Conservation (phyloP, 2,113 vertebrate genomes). For the Poeciliopsis turrubarensis region DNA sequence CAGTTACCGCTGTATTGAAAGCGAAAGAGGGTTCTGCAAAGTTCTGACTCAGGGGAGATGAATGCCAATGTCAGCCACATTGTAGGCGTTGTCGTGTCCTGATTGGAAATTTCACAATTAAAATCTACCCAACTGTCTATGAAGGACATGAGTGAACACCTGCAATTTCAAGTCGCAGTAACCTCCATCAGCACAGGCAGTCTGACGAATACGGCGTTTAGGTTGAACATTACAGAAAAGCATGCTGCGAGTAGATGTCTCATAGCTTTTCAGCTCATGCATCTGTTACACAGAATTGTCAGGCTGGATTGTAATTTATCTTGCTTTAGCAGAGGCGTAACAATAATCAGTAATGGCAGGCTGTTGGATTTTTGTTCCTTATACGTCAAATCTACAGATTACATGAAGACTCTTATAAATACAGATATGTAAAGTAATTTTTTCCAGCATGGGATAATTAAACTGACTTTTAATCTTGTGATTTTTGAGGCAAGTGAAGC, state of each 20-base stretch:
- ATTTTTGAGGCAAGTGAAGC: neutral
- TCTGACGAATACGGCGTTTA: neutral
- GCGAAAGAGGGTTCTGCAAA: neutral
- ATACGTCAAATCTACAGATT: neutral
- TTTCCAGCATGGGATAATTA: neutral
- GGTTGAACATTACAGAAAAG: neutral
- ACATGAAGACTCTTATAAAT: neutral
- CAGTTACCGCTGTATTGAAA: neutral
- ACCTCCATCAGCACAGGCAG: neutral
- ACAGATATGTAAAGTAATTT: neutral
- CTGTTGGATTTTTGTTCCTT: neutral
- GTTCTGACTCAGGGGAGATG: neutral
- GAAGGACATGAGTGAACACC: neutral
- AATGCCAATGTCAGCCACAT: neutral
- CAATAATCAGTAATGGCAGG: neutral
- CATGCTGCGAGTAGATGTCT: neutral
- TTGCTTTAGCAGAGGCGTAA: neutral
- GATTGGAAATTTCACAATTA: too few species aligned
- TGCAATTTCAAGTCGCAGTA: neutral
- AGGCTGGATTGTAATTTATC: neutral
- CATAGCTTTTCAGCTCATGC: neutral
- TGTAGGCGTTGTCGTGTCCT: neutral
- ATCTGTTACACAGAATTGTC: neutral
- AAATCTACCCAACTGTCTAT: neutral
- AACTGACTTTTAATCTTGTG: neutral